Evolutionary conservation across 2,888 invertebrate genomes (phyloP), one percentile per base, ranked within the genome.

Genomic region (Drosophila seclusa): DNA sequence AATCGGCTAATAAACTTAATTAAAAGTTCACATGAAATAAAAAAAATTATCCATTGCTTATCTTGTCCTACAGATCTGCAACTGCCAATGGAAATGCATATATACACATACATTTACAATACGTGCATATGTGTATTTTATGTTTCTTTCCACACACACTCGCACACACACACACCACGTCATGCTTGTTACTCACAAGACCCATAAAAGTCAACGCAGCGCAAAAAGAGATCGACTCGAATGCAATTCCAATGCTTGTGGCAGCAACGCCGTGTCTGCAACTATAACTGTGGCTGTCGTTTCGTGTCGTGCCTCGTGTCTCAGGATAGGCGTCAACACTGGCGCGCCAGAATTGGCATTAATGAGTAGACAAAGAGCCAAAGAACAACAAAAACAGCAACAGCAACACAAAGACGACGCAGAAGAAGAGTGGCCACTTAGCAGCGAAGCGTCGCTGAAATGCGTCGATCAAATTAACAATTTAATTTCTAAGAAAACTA

Each of bases 401-500:
- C 31, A 64, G 29, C 71, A 65, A 63, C 67, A 73, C 21, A 36
- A 69, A 71, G 63, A 50, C 29, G 48, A 40, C 52, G n/a, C 48
- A 42, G 27, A 38, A 57, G 62, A 67, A 64, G 73, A 78, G 70
- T 66, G 78, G 65, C 83, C 88, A 86, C 88, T 88, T 88, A 87
- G 77, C 83, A 77, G 79, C 76, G 68, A 70, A 64, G 55, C 72
- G 70, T 79, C 72, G 86, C 74, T 74, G 89, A 75, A 90, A 83
- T 83, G 87, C 85, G 87, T 90, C 90, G 90, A 83, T 82, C 88
- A 90, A 90, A 90, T 91, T 90, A 91, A 90, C 89, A 91, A 91
- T 89, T 91, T 91, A 89, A 92, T 92, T 92, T 91, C 90, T 91
- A 81, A 89, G 91, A 90, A 91, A 91, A 90, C 90, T 91, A 91